These are phyloP conservation scores for Micronycteris hirsuta DNA, from an alignment of 2,113 vertebrate species.

Conservation along the genomic window DNA sequence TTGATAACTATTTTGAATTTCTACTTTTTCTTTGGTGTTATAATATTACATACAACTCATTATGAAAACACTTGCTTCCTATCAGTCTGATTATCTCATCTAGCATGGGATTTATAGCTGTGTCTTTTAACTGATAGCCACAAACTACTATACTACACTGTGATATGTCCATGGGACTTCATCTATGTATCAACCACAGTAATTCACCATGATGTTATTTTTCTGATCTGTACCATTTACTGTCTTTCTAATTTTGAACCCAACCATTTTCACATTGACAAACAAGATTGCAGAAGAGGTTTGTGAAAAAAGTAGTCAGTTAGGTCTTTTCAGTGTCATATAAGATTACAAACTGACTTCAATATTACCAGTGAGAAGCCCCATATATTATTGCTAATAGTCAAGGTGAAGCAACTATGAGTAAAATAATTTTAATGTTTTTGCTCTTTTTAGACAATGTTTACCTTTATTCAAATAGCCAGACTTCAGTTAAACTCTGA, in stretches of 20 bases:
- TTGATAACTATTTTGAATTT: not conserved
- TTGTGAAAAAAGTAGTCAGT: not conserved
- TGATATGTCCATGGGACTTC: not conserved
- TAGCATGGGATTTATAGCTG: not conserved
- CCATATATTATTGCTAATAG: not conserved
- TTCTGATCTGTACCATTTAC: not conserved
- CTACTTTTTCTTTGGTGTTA: not conserved
- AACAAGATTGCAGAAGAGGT: not conserved
- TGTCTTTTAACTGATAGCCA: not conserved
- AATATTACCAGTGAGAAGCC: not conserved
- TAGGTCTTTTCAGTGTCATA: not conserved
- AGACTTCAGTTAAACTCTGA: not conserved
- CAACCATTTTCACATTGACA: not conserved
- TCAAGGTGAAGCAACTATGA: not conserved
- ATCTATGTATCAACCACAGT: not conserved
- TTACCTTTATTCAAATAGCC: not conserved
- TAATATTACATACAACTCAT: not conserved
- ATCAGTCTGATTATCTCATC: not conserved
- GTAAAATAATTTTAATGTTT: not conserved
- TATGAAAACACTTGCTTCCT: not conserved
- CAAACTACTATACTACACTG: not conserved
- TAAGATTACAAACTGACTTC: not conserved
- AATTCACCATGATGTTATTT: not conserved
- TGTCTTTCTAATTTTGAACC: not conserved
- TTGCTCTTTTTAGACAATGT: not conserved